Conservation (phyloP, 2,113 vertebrate species). For the Pimephales promelas region DNA sequence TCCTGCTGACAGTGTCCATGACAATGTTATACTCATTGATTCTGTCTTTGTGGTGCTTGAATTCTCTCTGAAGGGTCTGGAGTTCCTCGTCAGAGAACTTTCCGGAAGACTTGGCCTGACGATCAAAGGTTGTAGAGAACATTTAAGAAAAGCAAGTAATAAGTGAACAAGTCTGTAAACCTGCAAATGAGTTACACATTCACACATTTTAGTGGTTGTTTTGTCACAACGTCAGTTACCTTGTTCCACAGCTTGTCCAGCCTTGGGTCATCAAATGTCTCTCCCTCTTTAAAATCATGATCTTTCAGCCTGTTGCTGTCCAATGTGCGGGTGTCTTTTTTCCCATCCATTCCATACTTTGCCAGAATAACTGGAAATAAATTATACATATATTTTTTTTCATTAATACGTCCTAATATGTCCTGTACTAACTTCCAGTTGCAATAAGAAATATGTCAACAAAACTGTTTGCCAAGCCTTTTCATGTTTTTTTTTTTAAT, state of each 20-base stretch:
- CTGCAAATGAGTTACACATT: conserved; percentile 15
- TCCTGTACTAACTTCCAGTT: not conserved
- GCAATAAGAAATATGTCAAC: not conserved
- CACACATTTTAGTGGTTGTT: not conserved
- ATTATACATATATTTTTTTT: not conserved
- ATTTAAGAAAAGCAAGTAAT: not conserved
- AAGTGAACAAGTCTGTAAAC: conserved; percentile 2
- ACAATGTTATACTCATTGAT: conserved; percentile 88
- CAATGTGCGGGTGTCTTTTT: conserved; percentile 79
- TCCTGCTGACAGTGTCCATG: conserved; percentile 87
- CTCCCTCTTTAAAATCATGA: conserved; percentile 74
- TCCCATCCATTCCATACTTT: conserved; percentile 92
- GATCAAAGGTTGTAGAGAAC: not conserved
- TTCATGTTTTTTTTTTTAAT: not conserved
- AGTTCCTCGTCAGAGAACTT: conserved; percentile 91
- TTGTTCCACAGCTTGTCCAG: conserved; percentile 97
- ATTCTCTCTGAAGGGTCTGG: conserved; percentile 86
- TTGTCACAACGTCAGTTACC: conserved; percentile 67
- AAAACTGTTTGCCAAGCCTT: not conserved
- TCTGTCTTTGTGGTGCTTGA: conserved; percentile 92
- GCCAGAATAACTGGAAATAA: conserved; percentile 85
- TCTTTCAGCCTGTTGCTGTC: conserved; percentile 85
- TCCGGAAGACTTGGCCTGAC: conserved; percentile 89
- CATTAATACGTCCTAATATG: not conserved
- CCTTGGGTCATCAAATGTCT: conserved; percentile 86